A percentile compares a stretch with the other conserved stretches of the same genome.
Evolutionary conservation across 2,888 invertebrate genomes (phyloP).

Genomic region (Griposia aprilina): DNA sequence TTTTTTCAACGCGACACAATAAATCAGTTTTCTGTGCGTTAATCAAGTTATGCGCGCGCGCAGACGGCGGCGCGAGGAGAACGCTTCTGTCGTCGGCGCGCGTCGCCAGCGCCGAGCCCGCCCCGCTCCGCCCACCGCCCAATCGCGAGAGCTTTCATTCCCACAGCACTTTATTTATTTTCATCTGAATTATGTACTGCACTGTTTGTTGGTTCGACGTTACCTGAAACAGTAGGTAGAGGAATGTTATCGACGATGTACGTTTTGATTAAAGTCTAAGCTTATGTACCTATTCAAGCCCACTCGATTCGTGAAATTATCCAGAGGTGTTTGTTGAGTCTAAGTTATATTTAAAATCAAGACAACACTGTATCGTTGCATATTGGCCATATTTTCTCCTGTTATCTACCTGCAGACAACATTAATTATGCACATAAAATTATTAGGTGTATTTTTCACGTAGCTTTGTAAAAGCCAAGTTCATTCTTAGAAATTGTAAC

Average conservation of each 20-base stretch:
- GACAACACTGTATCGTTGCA: slow-evolving; percentile 45
- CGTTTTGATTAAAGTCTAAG: slow-evolving; percentile 72
- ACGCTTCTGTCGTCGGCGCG: slow-evolving; percentile 95
- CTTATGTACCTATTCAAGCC: slow-evolving; percentile 63
- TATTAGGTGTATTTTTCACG: background rate
- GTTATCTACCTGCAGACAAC: slow-evolving; percentile 29
- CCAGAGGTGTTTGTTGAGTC: slow-evolving; percentile 68
- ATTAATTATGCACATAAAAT: slow-evolving; percentile 22
- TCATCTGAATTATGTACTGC: slow-evolving; percentile 80
- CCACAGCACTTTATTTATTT: slow-evolving; percentile 78
- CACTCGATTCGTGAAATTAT: slow-evolving; percentile 58
- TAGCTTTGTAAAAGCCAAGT: background rate
- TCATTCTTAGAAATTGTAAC: background rate
- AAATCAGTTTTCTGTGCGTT: slow-evolving; percentile 89
- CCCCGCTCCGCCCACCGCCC: slow-evolving; percentile 83
- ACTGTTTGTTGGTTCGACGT: slow-evolving; percentile 72
- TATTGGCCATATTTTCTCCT: slow-evolving; percentile 35
- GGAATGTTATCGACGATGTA: slow-evolving; percentile 71
- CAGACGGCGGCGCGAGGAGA: slow-evolving; percentile 86
- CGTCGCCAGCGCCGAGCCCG: slow-evolving; percentile 83
- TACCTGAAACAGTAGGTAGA: slow-evolving; percentile 68
- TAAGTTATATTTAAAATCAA: slow-evolving; percentile 63
- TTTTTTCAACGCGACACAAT: slow-evolving; percentile 90
- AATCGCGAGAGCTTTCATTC: slow-evolving; percentile 72
- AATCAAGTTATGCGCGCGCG: slow-evolving; percentile 84